Evolutionary conservation across 2,888 invertebrate species (phyloP).

Genomic region (Platycheirus albimanus): DNA sequence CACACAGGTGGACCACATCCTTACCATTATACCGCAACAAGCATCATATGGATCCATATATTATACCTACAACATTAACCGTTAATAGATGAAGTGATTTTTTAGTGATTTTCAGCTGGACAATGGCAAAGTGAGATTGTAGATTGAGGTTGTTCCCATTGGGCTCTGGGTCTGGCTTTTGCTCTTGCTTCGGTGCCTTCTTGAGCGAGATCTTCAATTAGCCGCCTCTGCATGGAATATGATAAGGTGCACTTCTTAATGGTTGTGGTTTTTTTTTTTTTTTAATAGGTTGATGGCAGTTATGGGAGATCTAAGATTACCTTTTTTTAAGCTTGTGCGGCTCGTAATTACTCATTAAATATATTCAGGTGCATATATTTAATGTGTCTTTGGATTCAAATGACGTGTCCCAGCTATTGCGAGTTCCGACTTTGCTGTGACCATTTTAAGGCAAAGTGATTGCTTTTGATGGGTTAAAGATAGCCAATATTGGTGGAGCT

Average conservation of each 20-base stretch:
- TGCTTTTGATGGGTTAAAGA: slow-evolving; percentile 50
- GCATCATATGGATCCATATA: slow-evolving; percentile 52
- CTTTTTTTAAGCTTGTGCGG: slow-evolving; percentile 22
- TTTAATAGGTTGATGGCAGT: neutral
- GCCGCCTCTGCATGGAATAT: slow-evolving; percentile 60
- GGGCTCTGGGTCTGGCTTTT: too few species aligned
- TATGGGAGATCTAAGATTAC: slow-evolving; percentile 52
- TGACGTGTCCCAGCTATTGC: slow-evolving; percentile 30
- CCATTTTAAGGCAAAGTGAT: slow-evolving; percentile 53
- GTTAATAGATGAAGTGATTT: slow-evolving; percentile 73
- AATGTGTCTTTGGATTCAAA: slow-evolving; percentile 40
- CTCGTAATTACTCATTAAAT: slow-evolving; percentile 67
- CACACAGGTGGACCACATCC: slow-evolving; percentile 60
- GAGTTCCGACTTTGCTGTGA: slow-evolving; percentile 40
- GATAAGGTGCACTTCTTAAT: slow-evolving; percentile 50
- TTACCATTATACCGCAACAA: slow-evolving; percentile 2
- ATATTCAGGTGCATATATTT: slow-evolving; percentile 16
- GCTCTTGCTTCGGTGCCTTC: slow-evolving; percentile 8
- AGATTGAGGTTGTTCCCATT: slow-evolving; percentile 48
- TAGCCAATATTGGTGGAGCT: slow-evolving; percentile 42
- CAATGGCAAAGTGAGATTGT: slow-evolving; percentile 56
- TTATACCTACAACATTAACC: slow-evolving; percentile 43
- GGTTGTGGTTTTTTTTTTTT: slow-evolving; percentile 37
- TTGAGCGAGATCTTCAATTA: slow-evolving; percentile 53
- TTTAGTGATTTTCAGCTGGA: slow-evolving; percentile 60